These are phyloP conservation scores for Leptopterna dolabrata DNA, from an alignment of 2,888 invertebrate species.

Conservation along the genomic window DNA sequence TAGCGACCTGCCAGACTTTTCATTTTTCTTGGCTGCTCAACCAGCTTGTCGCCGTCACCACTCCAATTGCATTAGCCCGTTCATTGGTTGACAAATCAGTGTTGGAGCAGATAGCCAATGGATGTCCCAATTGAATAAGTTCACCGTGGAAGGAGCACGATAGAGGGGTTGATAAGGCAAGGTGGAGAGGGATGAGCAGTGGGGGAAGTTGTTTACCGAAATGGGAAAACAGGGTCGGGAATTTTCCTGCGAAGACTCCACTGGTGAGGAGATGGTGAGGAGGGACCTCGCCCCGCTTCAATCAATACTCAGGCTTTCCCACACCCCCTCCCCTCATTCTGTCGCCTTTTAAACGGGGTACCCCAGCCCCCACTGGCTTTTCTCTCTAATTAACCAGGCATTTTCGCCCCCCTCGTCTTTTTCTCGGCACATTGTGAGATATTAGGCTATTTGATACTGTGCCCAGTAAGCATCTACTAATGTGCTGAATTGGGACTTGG, in stretches of 20 bases:
- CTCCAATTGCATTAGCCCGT: neutral
- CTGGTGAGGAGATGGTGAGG: neutral
- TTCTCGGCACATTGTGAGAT: neutral
- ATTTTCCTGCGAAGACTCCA: slow-evolving; percentile 15
- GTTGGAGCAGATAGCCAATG: neutral
- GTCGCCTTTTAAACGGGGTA: slow-evolving; percentile 1
- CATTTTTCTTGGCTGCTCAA: no score
- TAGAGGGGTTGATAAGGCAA: neutral
- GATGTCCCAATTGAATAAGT: neutral
- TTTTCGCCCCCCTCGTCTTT: neutral
- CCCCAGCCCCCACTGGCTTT: neutral
- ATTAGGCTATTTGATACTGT: no score
- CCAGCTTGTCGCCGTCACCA: no score
- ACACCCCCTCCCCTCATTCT: neutral
- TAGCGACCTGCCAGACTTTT: no score
- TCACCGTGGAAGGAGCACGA: neutral
- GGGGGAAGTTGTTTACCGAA: slow-evolving; percentile 30
- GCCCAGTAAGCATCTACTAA: no score
- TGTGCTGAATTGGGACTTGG: no score
- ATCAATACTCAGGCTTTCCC: slow-evolving; percentile 29
- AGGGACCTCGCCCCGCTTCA: slow-evolving; percentile 13
- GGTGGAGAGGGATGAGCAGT: neutral
- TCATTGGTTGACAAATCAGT: neutral
- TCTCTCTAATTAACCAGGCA: neutral
- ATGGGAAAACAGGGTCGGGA: slow-evolving; percentile 22